Evolutionary conservation across 2,113 vertebrate species (phyloP).

Genomic region (Rhagologus leucostigma): DNA sequence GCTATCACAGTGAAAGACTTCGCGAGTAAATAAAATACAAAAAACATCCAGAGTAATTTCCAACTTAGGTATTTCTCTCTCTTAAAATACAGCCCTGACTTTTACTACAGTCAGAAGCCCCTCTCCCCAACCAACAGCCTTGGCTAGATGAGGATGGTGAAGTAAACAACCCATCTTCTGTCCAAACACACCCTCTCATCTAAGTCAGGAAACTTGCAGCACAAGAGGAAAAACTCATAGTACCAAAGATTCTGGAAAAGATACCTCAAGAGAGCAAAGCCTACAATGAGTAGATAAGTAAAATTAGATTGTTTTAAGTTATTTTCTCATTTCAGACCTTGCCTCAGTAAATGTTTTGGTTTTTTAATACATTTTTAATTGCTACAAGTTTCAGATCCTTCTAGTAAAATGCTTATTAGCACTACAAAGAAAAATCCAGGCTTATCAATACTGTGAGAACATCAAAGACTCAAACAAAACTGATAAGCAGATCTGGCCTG

Average conservation of each 20-base stretch:
- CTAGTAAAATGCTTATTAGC: not conserved
- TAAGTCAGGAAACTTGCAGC: not conserved
- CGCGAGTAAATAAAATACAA: not conserved
- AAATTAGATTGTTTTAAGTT: not conserved
- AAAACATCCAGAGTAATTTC: not conserved
- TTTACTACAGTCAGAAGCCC: not conserved
- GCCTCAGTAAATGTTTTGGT: not conserved
- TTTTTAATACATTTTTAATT: slow-evolving; percentile 3
- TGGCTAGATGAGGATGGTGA: not conserved
- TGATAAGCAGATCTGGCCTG: not conserved
- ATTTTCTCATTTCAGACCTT: not conserved
- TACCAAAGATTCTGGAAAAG: not conserved
- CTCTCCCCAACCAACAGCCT: not conserved
- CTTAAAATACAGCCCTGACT: not conserved
- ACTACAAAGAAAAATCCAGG: slow-evolving; percentile 16
- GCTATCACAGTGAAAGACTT: not conserved
- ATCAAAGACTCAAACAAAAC: slow-evolving; percentile 33
- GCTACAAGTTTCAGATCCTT: not conserved
- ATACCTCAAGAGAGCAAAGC: not conserved
- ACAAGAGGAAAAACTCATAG: not conserved
- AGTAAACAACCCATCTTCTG: not conserved
- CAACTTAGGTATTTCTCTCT: not conserved
- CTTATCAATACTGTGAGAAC: not conserved
- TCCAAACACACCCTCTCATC: not conserved
- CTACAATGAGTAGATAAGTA: not conserved